These are phyloP conservation scores for Hipposideros armiger DNA, from an alignment of 2,113 vertebrate genomes.

Conservation along the genomic window DNA sequence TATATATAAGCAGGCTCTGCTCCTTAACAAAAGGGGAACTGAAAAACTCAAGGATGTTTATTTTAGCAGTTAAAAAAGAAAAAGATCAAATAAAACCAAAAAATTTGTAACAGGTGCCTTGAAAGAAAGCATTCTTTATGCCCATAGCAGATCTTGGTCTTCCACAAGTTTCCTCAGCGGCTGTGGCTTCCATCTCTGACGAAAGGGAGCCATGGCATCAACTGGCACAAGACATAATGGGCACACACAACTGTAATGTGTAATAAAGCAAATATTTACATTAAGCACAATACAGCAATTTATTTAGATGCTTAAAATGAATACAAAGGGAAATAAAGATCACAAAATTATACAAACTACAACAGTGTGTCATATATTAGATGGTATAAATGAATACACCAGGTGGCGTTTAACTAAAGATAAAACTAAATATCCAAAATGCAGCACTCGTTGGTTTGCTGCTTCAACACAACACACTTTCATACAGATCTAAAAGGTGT, in stretches of 20 bases:
- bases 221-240: slow-evolving; percentile 14
- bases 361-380: slow-evolving; percentile 94
- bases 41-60: slow-evolving; percentile 64
- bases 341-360: slow-evolving; percentile 97
- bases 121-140: slow-evolving; percentile 14
- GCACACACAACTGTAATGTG: slow-evolving; percentile 70
- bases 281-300: slow-evolving; percentile 99
- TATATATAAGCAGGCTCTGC: slow-evolving; percentile 44
- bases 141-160: neutral
- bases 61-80: slow-evolving; percentile 50
- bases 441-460: slow-evolving; percentile 89
- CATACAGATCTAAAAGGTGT: slow-evolving; percentile 93
- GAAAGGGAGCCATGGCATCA: slow-evolving; percentile 3
- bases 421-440: slow-evolving; percentile 91
- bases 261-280: slow-evolving; percentile 90
- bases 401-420: slow-evolving; percentile 91
- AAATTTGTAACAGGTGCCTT: slow-evolving; percentile 19
- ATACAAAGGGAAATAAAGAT: slow-evolving; percentile 95
- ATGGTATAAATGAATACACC: slow-evolving; percentile 92
- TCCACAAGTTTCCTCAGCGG: neutral
- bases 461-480: slow-evolving; percentile 93
- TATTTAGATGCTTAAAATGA: slow-evolving; percentile 99
- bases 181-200: neutral
- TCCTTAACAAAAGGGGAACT: slow-evolving; percentile 62
- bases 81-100: slow-evolving; percentile 6